Percentiles rank a stretch among this genome's conserved stretches.
Evolutionary conservation across 2,113 vertebrate species (phyloP).

Genomic region (Carassius auratus): DNA sequence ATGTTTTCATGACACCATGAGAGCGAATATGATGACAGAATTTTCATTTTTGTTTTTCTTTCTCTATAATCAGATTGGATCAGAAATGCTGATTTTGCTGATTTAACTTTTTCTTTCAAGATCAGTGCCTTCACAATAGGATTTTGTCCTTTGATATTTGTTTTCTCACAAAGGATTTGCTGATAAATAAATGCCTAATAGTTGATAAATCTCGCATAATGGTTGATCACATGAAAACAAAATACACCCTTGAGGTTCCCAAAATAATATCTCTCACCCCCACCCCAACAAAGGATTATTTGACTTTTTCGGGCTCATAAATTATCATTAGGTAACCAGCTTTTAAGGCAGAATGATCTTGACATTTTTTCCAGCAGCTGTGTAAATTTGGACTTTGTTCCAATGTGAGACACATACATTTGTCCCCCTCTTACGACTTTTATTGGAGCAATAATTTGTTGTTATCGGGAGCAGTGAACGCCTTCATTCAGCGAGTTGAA

Average conservation of each 20-base stretch:
- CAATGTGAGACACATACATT: conserved; percentile 41
- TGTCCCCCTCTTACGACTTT: conserved; percentile 50
- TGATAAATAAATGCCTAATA: not conserved
- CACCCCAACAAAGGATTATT: conserved; percentile 40
- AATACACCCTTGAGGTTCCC: conserved; percentile 51
- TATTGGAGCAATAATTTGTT: conserved; percentile 68
- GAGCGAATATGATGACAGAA: not conserved
- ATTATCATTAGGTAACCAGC: conserved; percentile 61
- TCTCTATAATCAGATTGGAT: not conserved
- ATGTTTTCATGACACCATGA: no score
- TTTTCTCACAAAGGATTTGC: not conserved
- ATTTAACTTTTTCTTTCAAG: not conserved
- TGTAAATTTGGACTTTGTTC: conserved; percentile 66
- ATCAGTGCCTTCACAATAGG: not conserved
- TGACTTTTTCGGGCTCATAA: conserved; percentile 48
- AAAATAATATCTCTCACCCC: conserved; percentile 16
- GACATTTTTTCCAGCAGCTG: conserved; percentile 47
- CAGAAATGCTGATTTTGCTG: not conserved
- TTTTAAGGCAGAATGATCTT: conserved; percentile 53
- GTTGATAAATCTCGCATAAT: conserved; percentile 2
- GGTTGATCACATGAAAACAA: conserved; percentile 60
- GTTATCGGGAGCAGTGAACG: conserved; percentile 57
- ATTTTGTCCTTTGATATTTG: not conserved
- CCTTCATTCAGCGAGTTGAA: conserved; percentile 53
- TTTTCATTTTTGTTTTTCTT: not conserved